These are phyloP conservation scores for Synergus umbraculus DNA, from an alignment of 2,888 invertebrate genomes.

Conservation along the genomic window DNA sequence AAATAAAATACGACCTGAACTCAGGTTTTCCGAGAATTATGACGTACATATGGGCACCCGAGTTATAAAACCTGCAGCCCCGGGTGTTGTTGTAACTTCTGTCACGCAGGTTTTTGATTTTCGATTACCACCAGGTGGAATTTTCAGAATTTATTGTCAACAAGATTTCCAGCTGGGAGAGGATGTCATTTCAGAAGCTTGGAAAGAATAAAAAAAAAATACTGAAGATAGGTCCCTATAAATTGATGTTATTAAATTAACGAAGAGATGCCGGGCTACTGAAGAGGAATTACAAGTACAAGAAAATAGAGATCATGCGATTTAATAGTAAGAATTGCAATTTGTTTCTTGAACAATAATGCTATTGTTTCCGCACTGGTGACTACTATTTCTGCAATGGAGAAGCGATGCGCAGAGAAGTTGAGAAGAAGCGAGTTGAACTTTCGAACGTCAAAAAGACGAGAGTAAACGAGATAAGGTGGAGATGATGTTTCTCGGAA, in stretches of 20 bases:
- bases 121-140: background rate
- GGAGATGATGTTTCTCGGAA: conserved; percentile 61
- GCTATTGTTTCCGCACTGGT: too few relatives aligned
- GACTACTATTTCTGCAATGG: too few relatives aligned
- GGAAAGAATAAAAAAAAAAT: background rate
- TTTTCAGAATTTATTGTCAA: background rate
- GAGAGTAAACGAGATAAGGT: conserved; percentile 42
- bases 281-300: too few relatives aligned
- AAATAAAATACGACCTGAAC: conserved; percentile 45
- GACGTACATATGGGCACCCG: background rate
- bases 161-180: background rate
- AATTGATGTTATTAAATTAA: background rate
- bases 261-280: too few relatives aligned
- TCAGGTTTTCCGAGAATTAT: conserved; percentile 61
- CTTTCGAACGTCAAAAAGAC: conserved; percentile 53
- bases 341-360: too few relatives aligned
- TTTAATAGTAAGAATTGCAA: too few relatives aligned
- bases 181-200: background rate
- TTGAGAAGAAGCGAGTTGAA: conserved; percentile 15
- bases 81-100: background rate
- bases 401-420: background rate
- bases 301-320: too few relatives aligned
- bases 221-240: background rate
- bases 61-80: conserved; percentile 1
- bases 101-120: background rate